Conservation (phyloP, 2,888 invertebrate genomes). For the Paralinhomoeus sp. region DNA sequence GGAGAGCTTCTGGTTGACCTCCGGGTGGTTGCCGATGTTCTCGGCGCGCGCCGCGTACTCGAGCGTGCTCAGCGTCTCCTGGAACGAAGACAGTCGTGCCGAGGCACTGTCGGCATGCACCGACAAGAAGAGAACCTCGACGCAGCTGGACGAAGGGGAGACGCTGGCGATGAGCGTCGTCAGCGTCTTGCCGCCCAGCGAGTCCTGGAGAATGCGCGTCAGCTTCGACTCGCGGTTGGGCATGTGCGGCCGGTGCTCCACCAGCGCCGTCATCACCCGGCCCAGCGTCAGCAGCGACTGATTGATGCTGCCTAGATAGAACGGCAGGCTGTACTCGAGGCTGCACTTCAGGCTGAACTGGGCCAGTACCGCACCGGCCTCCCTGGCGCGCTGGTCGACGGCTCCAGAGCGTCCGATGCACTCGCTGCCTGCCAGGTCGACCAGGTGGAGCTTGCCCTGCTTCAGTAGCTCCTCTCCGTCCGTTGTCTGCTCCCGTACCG, state of each 20-base stretch:
- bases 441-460: conserved; percentile 84
- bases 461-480: conserved; percentile 61
- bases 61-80: conserved; percentile 71
- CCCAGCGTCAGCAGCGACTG: conserved; percentile 79
- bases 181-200: conserved; percentile 81
- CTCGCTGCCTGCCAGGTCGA: conserved; percentile 84
- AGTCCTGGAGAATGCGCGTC: conserved; percentile 78
- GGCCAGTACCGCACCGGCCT: conserved; percentile 54
- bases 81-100: conserved; percentile 3
- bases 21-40: conserved; percentile 73
- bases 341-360: too few species aligned
- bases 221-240: conserved; percentile 92
- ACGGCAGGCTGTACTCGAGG: too few species aligned
- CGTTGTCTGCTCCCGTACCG: conserved; percentile 60
- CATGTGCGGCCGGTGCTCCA: conserved; percentile 70
- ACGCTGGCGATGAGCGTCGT: conserved; percentile 91
- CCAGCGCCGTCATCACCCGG: conserved; percentile 74
- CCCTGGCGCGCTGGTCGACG: conserved; percentile 62
- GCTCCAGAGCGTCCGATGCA: conserved; percentile 89
- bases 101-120: too few species aligned
- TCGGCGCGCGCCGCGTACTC: conserved; percentile 86
- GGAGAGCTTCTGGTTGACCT: conserved; percentile 41
- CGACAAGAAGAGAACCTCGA: conserved; percentile 34
- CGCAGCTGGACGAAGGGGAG: conserved; percentile 59
- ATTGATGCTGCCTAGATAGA: conserved; percentile 56